A percentile compares a stretch with the other conserved stretches of the same genome.
Conservation (phyloP, 1,140 invertebrate genomes). For the Cyphomyrmex costatus region DNA sequence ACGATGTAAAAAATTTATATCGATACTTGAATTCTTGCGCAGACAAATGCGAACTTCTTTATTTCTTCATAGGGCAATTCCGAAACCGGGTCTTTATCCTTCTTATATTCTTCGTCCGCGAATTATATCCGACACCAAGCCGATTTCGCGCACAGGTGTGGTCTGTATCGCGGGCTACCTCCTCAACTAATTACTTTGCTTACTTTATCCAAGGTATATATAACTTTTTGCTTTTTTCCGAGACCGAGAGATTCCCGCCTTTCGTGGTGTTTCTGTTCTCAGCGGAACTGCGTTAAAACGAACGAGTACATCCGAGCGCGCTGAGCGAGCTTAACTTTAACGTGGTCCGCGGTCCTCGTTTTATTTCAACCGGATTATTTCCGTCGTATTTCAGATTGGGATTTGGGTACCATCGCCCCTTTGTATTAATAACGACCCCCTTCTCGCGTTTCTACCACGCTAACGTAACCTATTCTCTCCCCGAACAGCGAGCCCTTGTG, state of each 20-base stretch:
- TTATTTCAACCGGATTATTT: slow-evolving; percentile 82
- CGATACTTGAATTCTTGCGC: background rate
- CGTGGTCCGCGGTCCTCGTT: slow-evolving; percentile 70
- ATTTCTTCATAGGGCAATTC: slow-evolving; percentile 34
- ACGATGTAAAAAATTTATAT: background rate
- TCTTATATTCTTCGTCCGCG: slow-evolving; percentile 33
- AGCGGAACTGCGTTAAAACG: slow-evolving; percentile 57
- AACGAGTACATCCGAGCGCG: slow-evolving; percentile 58
- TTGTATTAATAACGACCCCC: slow-evolving; percentile 81
- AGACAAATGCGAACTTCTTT: slow-evolving; percentile 13
- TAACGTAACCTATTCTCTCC: slow-evolving; percentile 72
- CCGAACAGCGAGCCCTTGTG: slow-evolving; percentile 68
- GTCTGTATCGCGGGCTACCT: slow-evolving; percentile 54
- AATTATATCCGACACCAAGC: slow-evolving; percentile 39
- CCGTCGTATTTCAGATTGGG: slow-evolving; percentile 84
- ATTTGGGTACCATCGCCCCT: slow-evolving; percentile 81
- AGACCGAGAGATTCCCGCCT: slow-evolving; percentile 49
- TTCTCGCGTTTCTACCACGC: slow-evolving; percentile 40
- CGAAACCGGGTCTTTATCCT: slow-evolving; percentile 47
- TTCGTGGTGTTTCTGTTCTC: slow-evolving; percentile 52
- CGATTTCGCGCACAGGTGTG: slow-evolving; percentile 73
- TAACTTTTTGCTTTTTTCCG: slow-evolving; percentile 64
- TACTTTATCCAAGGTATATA: slow-evolving; percentile 65
- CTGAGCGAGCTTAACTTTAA: slow-evolving; percentile 71
- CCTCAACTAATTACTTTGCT: slow-evolving; percentile 72